Conservation (phyloP, 2,888 invertebrate genomes). For the Galerucella calmariensis region DNA sequence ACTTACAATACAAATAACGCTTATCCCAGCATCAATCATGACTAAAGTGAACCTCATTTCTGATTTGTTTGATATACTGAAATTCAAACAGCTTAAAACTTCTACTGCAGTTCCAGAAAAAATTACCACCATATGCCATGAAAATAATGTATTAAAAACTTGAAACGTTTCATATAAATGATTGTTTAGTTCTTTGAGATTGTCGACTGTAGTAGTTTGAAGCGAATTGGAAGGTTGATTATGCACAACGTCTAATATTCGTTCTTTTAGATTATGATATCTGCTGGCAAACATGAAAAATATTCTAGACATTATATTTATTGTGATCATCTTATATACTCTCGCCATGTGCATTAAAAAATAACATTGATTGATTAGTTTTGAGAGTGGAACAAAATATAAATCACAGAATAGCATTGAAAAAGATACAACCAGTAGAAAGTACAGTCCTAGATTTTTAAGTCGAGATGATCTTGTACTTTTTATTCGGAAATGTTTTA, state of each 20-base stretch:
- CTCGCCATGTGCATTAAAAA: not conserved
- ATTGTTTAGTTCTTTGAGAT: no score
- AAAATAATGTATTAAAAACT: constrained; percentile 2
- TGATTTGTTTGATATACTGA: not conserved
- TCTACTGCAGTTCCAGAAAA: not conserved
- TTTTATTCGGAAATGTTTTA: no score
- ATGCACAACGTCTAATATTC: not conserved
- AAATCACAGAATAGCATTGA: not conserved
- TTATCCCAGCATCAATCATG: not conserved
- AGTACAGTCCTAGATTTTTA: not conserved
- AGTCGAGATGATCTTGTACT: not conserved
- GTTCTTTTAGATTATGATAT: not conserved
- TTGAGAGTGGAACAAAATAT: not conserved
- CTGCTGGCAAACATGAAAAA: no score
- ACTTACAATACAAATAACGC: not conserved
- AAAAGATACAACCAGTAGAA: not conserved
- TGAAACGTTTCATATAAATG: not conserved
- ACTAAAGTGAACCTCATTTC: not conserved
- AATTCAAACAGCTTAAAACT: not conserved
- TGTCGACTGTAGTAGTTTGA: no score
- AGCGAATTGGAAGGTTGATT: no score
- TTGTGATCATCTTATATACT: not conserved
- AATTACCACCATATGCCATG: not conserved
- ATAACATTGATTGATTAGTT: not conserved
- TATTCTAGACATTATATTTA: no score